Conservation (phyloP, 2,888 invertebrate species). For the Syritta pipiens region DNA sequence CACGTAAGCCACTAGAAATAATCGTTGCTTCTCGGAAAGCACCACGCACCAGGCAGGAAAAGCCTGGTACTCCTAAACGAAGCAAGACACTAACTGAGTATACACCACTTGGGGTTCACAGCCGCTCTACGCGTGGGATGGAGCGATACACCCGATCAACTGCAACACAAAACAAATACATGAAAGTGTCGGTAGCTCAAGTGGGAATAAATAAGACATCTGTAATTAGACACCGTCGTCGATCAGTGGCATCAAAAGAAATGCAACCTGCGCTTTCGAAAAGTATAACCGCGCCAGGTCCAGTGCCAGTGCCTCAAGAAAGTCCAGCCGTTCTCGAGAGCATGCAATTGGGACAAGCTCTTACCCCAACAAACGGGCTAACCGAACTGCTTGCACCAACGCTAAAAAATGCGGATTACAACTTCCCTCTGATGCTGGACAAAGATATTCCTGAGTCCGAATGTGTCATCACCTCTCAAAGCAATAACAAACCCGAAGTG, state of each 20-base stretch:
- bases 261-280: neutral
- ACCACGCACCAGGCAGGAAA: neutral
- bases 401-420: slow-evolving; percentile 32
- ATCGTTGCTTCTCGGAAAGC: neutral
- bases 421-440: slow-evolving; percentile 55
- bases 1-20: neutral
- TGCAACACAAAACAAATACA: slow-evolving; percentile 44
- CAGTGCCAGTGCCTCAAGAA: slow-evolving; percentile 1
- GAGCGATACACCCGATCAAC: slow-evolving; percentile 53
- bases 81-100: slow-evolving; percentile 21
- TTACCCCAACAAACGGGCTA: slow-evolving; percentile 52
- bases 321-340: slow-evolving; percentile 25
- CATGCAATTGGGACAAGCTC: slow-evolving; percentile 72
- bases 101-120: slow-evolving; percentile 32
- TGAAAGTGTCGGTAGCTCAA: slow-evolving; percentile 43
- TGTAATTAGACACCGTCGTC: neutral
- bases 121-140: slow-evolving; percentile 44
- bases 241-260: neutral
- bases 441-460: slow-evolving; percentile 46
- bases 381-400: slow-evolving; percentile 12
- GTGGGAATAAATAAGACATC: slow-evolving; percentile 13
- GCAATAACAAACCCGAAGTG: slow-evolving; percentile 27
- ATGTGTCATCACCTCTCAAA: slow-evolving; percentile 26
- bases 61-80: slow-evolving; percentile 1
- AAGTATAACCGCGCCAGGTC: too few relatives aligned